Percentiles rank a stretch among this genome's conserved stretches.
phyloP scores from a whole-genome alignment of 1,140 invertebrate genomes.

The Caenorhabditis remanei region DNA sequence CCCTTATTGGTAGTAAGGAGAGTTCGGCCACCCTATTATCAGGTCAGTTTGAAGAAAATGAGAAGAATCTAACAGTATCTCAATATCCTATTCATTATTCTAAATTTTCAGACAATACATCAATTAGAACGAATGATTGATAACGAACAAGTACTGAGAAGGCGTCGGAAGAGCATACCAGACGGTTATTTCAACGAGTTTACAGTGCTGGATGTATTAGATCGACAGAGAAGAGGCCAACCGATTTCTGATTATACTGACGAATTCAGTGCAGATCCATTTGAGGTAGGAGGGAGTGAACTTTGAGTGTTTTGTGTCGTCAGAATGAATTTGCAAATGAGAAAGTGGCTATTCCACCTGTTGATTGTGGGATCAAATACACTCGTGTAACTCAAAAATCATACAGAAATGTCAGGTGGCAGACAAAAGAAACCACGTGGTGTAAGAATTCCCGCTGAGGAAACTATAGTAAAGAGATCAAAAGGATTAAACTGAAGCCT shows the following conservation, averaged over 20 bases:
- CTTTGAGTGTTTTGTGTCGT: background rate
- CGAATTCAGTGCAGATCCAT: conserved; percentile 50
- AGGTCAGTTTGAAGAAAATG: background rate
- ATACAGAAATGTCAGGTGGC: background rate
- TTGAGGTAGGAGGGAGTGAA: background rate
- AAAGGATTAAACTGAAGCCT: too few relatives aligned
- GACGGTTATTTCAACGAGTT: conserved; percentile 38
- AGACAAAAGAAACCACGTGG: background rate
- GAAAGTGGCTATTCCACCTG: background rate
- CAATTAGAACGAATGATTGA: conserved; percentile 39
- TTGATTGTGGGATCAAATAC: background rate
- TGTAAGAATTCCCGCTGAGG: background rate
- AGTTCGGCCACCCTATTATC: background rate
- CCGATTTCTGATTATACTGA: conserved; percentile 44
- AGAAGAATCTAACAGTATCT: too few relatives aligned
- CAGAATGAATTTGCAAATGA: conserved; percentile 2
- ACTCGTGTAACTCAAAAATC: conserved; percentile 2
- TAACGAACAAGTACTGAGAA: conserved; percentile 34
- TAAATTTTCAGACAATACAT: conserved; percentile 17
- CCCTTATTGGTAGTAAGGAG: conserved; percentile 42
- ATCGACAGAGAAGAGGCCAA: background rate
- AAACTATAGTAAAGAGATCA: too few relatives aligned
- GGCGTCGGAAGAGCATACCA: conserved; percentile 46
- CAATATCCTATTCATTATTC: too few relatives aligned
- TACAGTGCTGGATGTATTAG: conserved; percentile 13